Conservation (phyloP, 2,113 vertebrate species). For the Odontophorus gujanensis region DNA sequence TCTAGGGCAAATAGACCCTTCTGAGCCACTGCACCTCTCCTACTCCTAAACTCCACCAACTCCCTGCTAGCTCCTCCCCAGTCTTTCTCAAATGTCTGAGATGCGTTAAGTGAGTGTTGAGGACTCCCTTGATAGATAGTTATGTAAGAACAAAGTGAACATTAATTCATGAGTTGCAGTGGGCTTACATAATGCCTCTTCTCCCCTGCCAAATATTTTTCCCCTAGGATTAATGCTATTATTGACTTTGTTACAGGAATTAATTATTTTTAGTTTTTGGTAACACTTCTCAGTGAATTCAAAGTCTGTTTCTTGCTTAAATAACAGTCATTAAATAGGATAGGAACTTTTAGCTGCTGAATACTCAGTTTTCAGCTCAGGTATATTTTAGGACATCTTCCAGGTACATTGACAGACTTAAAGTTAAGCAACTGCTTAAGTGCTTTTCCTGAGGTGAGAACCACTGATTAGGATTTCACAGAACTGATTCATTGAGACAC, state of each 20-base stretch:
- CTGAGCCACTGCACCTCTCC: background rate
- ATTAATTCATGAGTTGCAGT: background rate
- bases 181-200: background rate
- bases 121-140: background rate
- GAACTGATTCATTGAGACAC: background rate
- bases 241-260: background rate
- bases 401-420: background rate
- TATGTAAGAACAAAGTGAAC: background rate
- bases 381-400: background rate
- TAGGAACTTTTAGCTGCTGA: background rate
- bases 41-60: background rate
- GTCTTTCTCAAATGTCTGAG: background rate
- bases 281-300: background rate
- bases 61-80: background rate
- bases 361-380: background rate
- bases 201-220: background rate
- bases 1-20: background rate
- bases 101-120: background rate
- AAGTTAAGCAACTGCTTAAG: background rate
- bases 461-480: background rate
- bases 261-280: constrained; percentile 13
- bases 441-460: background rate
- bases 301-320: background rate
- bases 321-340: background rate
- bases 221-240: background rate